Evolutionary conservation across 2,113 vertebrate species (phyloP).

Genomic region (Ictidomys tridecemlineatus): DNA sequence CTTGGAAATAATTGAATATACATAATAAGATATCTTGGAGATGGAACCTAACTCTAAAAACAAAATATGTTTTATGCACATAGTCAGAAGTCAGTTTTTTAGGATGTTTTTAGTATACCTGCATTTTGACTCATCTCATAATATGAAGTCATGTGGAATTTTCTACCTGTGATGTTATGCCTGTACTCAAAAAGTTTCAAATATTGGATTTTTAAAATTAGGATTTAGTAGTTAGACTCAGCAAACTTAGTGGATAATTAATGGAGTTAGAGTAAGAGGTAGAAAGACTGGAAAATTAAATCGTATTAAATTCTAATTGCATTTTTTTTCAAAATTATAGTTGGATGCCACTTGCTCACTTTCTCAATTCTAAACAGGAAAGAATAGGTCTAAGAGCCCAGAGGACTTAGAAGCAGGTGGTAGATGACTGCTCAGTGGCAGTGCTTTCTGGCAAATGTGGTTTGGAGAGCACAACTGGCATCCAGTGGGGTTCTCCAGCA

Average conservation of each 20-base stretch:
- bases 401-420: rapidly evolving
- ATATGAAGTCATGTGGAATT: not conserved
- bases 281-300: not conserved
- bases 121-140: not conserved
- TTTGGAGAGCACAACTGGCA: not conserved
- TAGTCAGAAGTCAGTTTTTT: not conserved
- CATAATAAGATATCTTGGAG: not conserved
- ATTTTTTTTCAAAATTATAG: not conserved
- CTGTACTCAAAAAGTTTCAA: not conserved
- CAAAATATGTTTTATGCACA: not conserved
- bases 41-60: not conserved
- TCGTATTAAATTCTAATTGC: not conserved
- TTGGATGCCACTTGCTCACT: not conserved
- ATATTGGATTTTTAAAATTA: not conserved
- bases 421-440: not conserved
- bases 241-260: not conserved
- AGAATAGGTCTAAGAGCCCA: not conserved
- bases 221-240: not conserved
- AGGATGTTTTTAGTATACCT: not conserved
- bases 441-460: not conserved
- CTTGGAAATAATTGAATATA: not conserved
- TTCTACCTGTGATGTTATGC: not conserved
- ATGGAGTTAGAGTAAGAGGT: not conserved
- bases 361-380: not conserved
- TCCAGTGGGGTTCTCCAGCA: not conserved